Percentiles rank a stretch among this genome's conserved stretches.
Evolutionary conservation across 2,888 invertebrate genomes (phyloP).

Genomic region (Oligia strigilis): DNA sequence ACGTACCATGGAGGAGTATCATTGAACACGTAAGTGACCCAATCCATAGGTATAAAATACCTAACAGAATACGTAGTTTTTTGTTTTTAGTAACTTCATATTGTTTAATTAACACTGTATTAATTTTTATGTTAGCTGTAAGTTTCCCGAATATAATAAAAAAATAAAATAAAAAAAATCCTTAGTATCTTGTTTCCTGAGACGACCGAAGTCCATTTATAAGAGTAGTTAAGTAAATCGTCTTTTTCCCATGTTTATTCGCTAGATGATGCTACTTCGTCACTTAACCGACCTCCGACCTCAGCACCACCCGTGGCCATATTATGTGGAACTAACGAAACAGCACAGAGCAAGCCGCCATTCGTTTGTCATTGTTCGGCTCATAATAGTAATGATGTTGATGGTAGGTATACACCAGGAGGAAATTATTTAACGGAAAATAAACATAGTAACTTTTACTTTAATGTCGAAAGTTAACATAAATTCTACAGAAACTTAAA

Average conservation of each 20-base stretch:
- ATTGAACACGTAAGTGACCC: constrained; percentile 65
- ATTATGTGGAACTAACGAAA: background rate
- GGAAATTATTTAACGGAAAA: too few relatives aligned
- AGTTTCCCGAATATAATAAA: too few relatives aligned
- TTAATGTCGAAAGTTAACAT: too few relatives aligned
- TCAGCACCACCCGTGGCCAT: background rate
- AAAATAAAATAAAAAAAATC: too few relatives aligned
- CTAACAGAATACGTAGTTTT: background rate
- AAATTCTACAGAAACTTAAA: too few relatives aligned
- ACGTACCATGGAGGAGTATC: constrained; percentile 77
- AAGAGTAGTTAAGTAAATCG: too few relatives aligned
- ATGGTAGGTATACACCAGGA: too few relatives aligned
- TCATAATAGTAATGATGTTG: too few relatives aligned
- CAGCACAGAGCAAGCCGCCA: background rate
- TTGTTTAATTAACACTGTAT: background rate
- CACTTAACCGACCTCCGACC: background rate
- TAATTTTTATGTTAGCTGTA: too few relatives aligned
- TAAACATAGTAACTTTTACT: too few relatives aligned
- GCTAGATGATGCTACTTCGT: background rate
- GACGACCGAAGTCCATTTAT: too few relatives aligned
- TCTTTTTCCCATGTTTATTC: background rate
- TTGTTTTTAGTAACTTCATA: background rate
- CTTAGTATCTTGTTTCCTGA: too few relatives aligned
- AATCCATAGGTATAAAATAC: background rate
- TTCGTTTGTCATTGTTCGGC: background rate